Conservation (phyloP, 1,140 invertebrate genomes). For the Pygmarrhopalites habei region DNA sequence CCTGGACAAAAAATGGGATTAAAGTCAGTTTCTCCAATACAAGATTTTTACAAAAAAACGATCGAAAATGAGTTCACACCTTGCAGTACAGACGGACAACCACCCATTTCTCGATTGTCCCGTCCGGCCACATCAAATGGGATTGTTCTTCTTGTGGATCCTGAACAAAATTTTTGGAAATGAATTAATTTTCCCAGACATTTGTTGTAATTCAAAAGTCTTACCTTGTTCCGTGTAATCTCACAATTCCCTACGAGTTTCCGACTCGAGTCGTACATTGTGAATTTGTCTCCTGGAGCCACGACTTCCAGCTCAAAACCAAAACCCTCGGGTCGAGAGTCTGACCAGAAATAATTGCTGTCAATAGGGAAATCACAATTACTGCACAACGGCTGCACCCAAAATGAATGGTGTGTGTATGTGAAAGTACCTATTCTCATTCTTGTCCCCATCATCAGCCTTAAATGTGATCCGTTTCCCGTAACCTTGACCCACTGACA, state of each 20-base stretch:
- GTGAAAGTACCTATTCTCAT: conserved; percentile 51
- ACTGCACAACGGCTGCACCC: too few species aligned
- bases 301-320: conserved; percentile 63
- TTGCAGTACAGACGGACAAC: conserved; percentile 32
- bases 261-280: conserved; percentile 57
- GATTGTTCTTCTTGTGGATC: conserved; percentile 48
- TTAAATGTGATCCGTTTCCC: conserved; percentile 65
- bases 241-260: conserved; percentile 56
- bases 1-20: conserved; percentile 33
- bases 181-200: neutral
- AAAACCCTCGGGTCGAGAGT: conserved; percentile 63
- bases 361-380: too few species aligned
- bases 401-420: too few species aligned
- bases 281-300: conserved; percentile 61
- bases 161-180: too few species aligned
- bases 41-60: too few species aligned
- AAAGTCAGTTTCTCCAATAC: too few species aligned
- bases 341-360: conserved; percentile 64
- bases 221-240: conserved; percentile 55
- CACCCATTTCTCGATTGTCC: conserved; percentile 38
- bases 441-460: conserved; percentile 53
- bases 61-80: too few species aligned
- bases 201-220: conserved; percentile 27
- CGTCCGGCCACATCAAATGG: conserved; percentile 36
- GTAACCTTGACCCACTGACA: conserved; percentile 64